These are phyloP conservation scores for Pasiphila rectangulata DNA, from an alignment of 2,888 invertebrate genomes.

Conservation along the genomic window DNA sequence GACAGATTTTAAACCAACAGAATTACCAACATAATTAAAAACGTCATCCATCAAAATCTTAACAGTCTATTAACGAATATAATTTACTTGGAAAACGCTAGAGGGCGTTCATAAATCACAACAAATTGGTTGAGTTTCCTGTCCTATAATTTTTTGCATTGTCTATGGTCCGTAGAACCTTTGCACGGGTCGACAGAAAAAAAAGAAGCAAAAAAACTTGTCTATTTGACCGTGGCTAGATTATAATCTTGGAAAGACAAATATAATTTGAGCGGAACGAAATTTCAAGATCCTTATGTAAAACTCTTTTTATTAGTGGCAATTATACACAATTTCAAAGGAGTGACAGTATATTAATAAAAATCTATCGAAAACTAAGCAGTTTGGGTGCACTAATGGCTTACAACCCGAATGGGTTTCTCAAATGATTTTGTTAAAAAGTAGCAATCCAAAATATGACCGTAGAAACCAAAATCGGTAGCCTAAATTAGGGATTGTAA, in stretches of 20 bases:
- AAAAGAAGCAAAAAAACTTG: constrained; percentile 7
- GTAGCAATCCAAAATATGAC: constrained; percentile 8
- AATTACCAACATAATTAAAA: constrained; percentile 25
- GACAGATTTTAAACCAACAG: constrained; percentile 3
- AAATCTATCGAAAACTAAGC: no score
- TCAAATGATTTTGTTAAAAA: constrained; percentile 2
- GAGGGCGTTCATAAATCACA: constrained; percentile 37
- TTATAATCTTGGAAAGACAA: constrained; percentile 1
- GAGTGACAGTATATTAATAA: no score
- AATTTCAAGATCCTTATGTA: no score
- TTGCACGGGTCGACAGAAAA: constrained; percentile 11
- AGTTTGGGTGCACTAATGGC: no score
- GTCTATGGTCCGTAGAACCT: constrained; percentile 20
- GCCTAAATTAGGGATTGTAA: constrained; percentile 29
- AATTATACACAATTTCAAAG: no score
- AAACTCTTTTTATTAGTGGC: no score
- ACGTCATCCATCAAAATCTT: constrained; percentile 33
- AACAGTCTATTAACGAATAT: constrained; percentile 42
- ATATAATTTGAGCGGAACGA: no score
- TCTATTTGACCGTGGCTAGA: constrained; percentile 3
- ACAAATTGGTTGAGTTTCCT: constrained; percentile 39
- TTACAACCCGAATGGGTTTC: no score
- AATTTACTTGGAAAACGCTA: constrained; percentile 40
- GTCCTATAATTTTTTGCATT: constrained; percentile 36
- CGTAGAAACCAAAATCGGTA: constrained; percentile 23